Evolutionary conservation across 2,113 vertebrate genomes (phyloP), one percentile per base, ranked within the genome.

Genomic region (Aix galericulata): DNA sequence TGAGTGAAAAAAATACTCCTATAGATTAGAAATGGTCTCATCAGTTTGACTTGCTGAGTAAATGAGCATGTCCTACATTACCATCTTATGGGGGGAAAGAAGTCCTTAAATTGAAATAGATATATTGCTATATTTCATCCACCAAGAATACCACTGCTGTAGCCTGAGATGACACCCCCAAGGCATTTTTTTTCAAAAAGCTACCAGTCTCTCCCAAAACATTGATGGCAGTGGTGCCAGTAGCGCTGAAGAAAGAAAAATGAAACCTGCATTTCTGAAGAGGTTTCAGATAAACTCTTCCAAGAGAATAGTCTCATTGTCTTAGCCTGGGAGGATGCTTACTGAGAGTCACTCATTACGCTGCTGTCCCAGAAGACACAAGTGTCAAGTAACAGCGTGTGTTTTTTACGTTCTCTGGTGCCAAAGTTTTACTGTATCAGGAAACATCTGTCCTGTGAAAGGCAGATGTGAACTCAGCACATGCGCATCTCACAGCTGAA

Each of bases 401-500:
- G 67, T 44, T 80, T 75, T 32, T 46, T 25, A 12, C 1, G 31
- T 21, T 42, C 34, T 26, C 25, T 81, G 23, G 63, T 71, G 38
- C 32, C 42, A 34, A 32, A 22, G n/a, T 81, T 62, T 21, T 36
- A 38, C 52, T 23, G 25, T 12, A 1, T 17, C 36, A 66, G 18
- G 38, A 31, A 77, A 69, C 8, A 23, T 3, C 0, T 0, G 63
- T 31, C 40, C 58, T 44, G 23, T 66, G 58, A 53, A 27, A 84
- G n/a, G 68, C 3, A 66, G 16, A 1, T 3, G 15, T 0, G 16
- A 50, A 36, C 25, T 60, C 7, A 2, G 69, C 23, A 56, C 3
- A 3, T 2, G 15, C 9, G 0, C 11, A 22, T 26, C 63, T 84
- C 52, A 9, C n/a, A 77, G 11, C 20, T 17, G 15, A 55, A 62